Conservation (phyloP, 2,888 invertebrate species). For the Podabrus alpinus region DNA sequence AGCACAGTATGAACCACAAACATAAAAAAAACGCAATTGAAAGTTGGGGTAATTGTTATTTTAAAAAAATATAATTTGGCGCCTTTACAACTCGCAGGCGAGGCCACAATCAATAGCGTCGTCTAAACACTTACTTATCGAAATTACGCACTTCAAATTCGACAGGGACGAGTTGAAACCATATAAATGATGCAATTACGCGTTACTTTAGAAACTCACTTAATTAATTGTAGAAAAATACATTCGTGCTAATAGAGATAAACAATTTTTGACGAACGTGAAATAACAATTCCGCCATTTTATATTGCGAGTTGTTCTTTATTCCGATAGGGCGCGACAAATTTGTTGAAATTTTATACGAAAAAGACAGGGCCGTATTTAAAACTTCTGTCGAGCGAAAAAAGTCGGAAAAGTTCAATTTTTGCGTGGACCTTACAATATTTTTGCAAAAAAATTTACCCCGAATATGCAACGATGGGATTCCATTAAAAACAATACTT, state of each 20-base stretch:
- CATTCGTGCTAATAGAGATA: background rate
- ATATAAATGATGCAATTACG: background rate
- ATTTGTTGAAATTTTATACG: background rate
- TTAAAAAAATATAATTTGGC: slow-evolving; percentile 6
- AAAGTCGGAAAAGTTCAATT: no score
- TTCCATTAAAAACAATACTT: no score
- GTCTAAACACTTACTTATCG: background rate
- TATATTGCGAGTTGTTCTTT: background rate
- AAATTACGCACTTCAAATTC: background rate
- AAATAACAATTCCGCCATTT: background rate
- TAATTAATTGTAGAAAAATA: background rate
- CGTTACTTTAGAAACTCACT: background rate
- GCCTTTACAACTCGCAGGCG: slow-evolving; percentile 18
- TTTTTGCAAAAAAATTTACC: no score
- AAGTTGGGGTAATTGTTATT: background rate
- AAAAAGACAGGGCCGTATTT: background rate
- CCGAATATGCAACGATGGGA: no score
- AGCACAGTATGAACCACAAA: background rate
- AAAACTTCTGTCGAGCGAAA: no score
- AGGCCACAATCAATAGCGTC: slow-evolving; percentile 25
- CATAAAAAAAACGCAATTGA: background rate
- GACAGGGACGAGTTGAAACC: background rate
- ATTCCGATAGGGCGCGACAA: background rate
- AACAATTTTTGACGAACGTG: background rate
- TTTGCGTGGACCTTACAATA: no score